These are phyloP conservation scores for Sphenopsis melanotis DNA, from an alignment of 2,797 vertebrate species.

Conservation along the genomic window DNA sequence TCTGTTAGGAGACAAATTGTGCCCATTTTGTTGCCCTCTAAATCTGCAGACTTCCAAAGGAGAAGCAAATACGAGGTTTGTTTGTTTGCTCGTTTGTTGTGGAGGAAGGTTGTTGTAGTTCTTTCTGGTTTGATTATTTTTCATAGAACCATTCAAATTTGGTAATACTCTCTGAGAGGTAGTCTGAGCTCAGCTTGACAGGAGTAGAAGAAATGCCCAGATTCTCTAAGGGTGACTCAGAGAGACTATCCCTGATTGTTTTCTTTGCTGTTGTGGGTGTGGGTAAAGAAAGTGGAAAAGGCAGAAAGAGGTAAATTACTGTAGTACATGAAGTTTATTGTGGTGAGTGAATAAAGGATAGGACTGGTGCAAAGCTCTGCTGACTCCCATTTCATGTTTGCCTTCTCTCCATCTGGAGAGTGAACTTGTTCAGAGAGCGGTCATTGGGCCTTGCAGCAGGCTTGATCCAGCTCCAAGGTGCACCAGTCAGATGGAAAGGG, in stretches of 20 bases:
- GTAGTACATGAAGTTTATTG: background rate
- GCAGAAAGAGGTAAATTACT: background rate
- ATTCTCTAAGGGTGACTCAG: background rate
- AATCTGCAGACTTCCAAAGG: slow-evolving; percentile 39
- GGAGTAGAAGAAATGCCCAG: background rate
- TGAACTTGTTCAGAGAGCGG: background rate
- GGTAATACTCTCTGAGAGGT: background rate
- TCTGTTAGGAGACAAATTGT: slow-evolving; percentile 54
- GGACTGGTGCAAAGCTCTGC: background rate
- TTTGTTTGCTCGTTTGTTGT: background rate
- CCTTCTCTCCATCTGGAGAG: background rate
- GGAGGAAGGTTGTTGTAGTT: background rate
- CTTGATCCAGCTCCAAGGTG: background rate
- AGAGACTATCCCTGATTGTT: background rate
- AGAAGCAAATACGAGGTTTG: slow-evolving; percentile 9
- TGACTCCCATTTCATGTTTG: background rate
- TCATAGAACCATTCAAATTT: background rate
- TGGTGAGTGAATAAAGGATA: background rate
- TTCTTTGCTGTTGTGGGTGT: background rate
- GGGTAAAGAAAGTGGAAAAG: background rate
- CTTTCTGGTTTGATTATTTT: slow-evolving; percentile 7
- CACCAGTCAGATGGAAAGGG: background rate
- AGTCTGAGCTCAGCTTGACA: background rate
- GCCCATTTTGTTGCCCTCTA: slow-evolving; percentile 54
- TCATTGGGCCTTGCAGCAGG: background rate